Base-by-base conservation (phyloP, 2,113 vertebrate species). In the Otus sunia region DNA sequence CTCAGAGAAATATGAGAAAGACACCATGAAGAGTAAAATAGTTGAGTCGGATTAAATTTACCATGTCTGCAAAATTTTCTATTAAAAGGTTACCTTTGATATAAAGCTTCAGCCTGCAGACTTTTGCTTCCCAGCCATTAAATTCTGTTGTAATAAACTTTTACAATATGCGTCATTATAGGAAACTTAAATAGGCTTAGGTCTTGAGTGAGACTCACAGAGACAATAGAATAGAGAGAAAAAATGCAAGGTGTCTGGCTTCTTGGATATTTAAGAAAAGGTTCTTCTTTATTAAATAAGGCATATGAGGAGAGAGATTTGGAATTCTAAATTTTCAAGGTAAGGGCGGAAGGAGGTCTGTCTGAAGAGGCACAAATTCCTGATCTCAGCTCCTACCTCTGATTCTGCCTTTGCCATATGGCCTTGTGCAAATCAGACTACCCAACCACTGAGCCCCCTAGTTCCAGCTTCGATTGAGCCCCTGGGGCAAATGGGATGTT, bases 131-230 rank as follows among this genome's bases (percentile, higher is more conserved):
- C 82, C 67, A 92, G 55, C 45, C 88, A 90, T 94, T 97, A 90
- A 97, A 96, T 93, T 67, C 62, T 62, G 30, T 94, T 68, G 77
- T 92, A 94, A 98, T 98, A 95, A 97, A 97, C 95, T 95, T 98
- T 97, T 90, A 95, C 93, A 97, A 94, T 94, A 86, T 77, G 71
- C 69, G 88, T 82, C 73, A 92, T 92, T 94, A 95, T 94, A 91
- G 59, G 92, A 94, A 97, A 96, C 56, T 93, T 94, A 97, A 97
- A 96, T 88, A 96, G 91, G 93, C 83, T 97, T 92, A 71, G 59
- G 83, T 96, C 69, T 88, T 91, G 36, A 96, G 90, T 2, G 22
- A 96, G 92, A 88, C 56, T 94, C 72, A 83, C 58, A 73, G 47
- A 92, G 41, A 88, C 47, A 75, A 91, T 10, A 69, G 74, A 97